Base-by-base conservation (phyloP, 2,888 invertebrate genomes). In the Chymomyza procnemis region DNA sequence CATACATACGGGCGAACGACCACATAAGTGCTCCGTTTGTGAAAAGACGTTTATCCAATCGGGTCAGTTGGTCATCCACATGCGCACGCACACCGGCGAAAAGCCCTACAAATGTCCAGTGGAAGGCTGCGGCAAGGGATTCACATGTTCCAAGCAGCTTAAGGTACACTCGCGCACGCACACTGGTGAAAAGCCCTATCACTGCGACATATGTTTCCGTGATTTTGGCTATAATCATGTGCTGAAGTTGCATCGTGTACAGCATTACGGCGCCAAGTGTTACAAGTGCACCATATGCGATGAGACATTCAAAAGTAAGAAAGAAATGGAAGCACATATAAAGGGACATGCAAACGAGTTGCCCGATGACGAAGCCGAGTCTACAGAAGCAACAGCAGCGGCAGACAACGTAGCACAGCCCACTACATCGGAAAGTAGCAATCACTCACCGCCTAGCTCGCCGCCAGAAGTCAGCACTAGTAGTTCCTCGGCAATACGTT, bases 171-270 rank as follows among this genome's bases (percentile, higher is more conserved):
- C 96, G 30, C 93, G 97, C 48, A 97, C 97, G 1, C 97, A 97
- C 88, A 97, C 97, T 0, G 97, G 97, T 1, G 97, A 97, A 87
- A 95, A 97, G 77, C 97, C 97, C 0, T 97, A 97, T 88, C 95
- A 96, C 60, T 97, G 97, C 90, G 97, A 97, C 89, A 97, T 97
- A 76, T 97, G 97, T 88, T 95, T 96, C 70, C 96, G 97, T 75
- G 95, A 96, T 64, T 97, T 97, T 88, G 97, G 97, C 8, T 97
- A 97, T 91, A 97, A 97, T 89, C 97, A 97, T 89, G 97, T 97
- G 4, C 92, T 97, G 68, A 97, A 97, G 90, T 91, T 97, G 64
- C 97, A 97, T 89, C 95, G 96, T 74, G 97, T 97, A 46, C 96
- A 97, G 79, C 97, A 97, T 90, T 97, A 96, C 83, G 97, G 97